These are phyloP conservation scores for Canis aureus DNA, from an alignment of 2,113 vertebrate species.

Conservation along the genomic window DNA sequence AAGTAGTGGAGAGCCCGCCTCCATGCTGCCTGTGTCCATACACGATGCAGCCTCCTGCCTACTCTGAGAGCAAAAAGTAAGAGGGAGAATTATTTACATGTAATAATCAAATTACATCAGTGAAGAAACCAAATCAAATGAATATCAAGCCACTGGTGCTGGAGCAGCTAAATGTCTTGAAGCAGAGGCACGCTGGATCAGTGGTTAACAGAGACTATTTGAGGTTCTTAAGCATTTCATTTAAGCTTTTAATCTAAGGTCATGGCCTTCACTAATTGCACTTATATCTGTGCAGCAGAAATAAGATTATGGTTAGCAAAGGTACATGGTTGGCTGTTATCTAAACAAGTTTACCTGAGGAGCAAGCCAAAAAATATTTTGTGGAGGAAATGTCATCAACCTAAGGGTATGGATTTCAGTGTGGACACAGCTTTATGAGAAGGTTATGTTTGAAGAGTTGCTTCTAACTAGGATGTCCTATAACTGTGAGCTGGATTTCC, in stretches of 20 bases:
- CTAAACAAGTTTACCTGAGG: neutral
- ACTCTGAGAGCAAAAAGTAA: neutral
- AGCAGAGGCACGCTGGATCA: neutral
- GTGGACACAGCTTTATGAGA: neutral
- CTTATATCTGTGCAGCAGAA: neutral
- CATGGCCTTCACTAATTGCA: neutral
- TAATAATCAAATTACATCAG: neutral
- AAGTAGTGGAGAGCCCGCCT: rapidly evolving
- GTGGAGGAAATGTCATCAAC: neutral
- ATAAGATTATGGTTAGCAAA: neutral
- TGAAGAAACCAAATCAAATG: neutral
- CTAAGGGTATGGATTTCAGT: neutral
- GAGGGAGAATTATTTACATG: neutral
- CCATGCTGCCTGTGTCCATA: rapidly evolving
- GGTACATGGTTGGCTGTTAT: neutral
- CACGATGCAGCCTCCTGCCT: neutral
- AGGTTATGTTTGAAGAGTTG: neutral
- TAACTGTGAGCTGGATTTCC: neutral
- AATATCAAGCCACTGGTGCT: neutral
- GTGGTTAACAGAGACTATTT: neutral
- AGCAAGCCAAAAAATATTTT: neutral
- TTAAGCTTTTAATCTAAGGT: slow-evolving; percentile 4
- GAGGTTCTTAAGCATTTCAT: neutral
- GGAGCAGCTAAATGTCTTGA: neutral
- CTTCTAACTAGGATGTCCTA: neutral